These are phyloP conservation scores for Drosophila longiperda DNA, from an alignment of 2,888 invertebrate genomes.

Conservation along the genomic window DNA sequence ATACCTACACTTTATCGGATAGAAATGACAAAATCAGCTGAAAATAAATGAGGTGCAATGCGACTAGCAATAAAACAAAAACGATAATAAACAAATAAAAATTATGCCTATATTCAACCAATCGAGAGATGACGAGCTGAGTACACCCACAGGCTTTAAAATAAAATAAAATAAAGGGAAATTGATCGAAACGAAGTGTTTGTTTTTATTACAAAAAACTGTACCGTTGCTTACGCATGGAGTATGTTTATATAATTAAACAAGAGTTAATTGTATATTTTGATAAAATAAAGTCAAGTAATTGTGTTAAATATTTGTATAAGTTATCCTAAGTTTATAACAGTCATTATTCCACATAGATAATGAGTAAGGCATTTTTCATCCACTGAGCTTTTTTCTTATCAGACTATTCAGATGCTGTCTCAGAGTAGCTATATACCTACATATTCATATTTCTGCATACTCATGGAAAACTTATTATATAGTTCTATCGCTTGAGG, in stretches of 20 bases:
- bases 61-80: constrained; percentile 30
- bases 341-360: constrained; percentile 6
- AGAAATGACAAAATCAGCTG: constrained; percentile 70
- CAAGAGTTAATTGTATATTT: not conserved
- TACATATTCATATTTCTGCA: not conserved
- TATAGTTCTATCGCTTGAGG: not conserved
- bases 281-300: not conserved
- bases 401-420: constrained; percentile 31
- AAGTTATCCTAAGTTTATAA: constrained; percentile 23
- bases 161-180: constrained; percentile 8
- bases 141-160: constrained; percentile 31
- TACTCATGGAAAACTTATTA: not conserved
- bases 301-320: constrained; percentile 14
- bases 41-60: constrained; percentile 63
- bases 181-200: not conserved
- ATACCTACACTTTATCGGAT: constrained; percentile 10
- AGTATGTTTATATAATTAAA: constrained; percentile 4
- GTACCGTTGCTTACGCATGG: not conserved
- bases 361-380: constrained; percentile 2
- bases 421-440: not conserved
- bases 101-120: constrained; percentile 22
- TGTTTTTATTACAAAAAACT: constrained; percentile 5
- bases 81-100: constrained; percentile 25
- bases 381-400: constrained; percentile 19
- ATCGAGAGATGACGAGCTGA: constrained; percentile 3